phyloP scores from a whole-genome alignment of 2,797 vertebrate genomes.

The Mus caroli region DNA sequence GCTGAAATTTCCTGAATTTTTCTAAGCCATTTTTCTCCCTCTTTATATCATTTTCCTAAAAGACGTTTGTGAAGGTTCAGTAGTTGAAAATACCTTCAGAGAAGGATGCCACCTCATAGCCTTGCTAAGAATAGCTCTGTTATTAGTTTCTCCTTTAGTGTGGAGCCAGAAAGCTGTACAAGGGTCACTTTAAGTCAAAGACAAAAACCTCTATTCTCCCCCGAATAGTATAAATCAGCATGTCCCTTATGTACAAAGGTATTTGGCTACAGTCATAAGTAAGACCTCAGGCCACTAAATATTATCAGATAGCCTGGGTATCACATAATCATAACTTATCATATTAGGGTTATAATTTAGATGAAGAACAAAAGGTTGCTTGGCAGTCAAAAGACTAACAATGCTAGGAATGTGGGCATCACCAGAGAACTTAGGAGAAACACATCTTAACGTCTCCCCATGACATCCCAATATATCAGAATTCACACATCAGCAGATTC shows the following conservation, averaged over 20 bases:
- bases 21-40: neutral
- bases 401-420: neutral
- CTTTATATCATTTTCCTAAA: neutral
- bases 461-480: neutral
- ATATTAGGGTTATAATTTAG: neutral
- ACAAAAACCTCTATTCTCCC: neutral
- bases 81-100: neutral
- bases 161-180: neutral
- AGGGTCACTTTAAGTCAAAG: neutral
- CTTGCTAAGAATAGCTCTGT: neutral
- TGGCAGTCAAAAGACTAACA: neutral
- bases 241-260: neutral
- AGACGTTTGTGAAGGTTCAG: neutral
- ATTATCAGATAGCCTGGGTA: neutral
- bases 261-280: neutral
- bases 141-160: neutral
- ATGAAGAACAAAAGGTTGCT: neutral
- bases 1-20: neutral
- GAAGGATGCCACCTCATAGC: neutral
- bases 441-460: rapidly evolving
- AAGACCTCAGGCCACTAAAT: neutral
- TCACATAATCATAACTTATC: neutral
- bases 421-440: neutral
- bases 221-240: neutral
- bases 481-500: rapidly evolving